phyloP scores from a whole-genome alignment of 2,113 vertebrate genomes.

The Sapajus apella region DNA sequence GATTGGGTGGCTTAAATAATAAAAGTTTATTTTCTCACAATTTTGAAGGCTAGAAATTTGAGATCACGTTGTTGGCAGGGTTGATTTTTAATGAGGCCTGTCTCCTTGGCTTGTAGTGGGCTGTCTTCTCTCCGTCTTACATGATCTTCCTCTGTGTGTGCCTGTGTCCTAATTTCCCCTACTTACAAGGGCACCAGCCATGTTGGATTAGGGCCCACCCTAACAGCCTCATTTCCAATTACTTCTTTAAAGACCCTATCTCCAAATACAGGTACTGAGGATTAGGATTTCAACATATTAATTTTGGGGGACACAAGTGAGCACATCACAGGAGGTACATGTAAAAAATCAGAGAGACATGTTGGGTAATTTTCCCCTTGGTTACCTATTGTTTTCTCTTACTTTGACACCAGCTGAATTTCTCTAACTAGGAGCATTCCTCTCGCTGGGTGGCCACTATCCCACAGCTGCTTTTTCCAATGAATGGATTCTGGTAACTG shows the following conservation, averaged over 20 bases:
- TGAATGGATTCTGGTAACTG: neutral
- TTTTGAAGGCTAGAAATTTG: neutral
- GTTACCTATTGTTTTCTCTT: neutral
- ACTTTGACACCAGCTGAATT: neutral
- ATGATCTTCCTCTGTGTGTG: too few species aligned
- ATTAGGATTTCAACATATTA: neutral
- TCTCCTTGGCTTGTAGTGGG: too few species aligned
- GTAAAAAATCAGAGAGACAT: neutral
- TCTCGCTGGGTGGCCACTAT: neutral
- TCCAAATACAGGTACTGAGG: neutral
- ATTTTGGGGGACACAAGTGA: too few species aligned
- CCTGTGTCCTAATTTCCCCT: neutral
- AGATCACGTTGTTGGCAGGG: neutral
- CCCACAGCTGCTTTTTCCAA: neutral
- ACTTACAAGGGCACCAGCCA: neutral
- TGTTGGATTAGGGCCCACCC: neutral
- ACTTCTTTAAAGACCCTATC: neutral
- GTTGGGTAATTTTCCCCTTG: neutral
- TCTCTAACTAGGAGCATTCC: neutral
- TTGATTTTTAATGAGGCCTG: neutral
- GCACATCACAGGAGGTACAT: rapidly evolving
- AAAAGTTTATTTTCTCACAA: neutral
- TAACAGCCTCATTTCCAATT: neutral
- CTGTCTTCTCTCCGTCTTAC: too few species aligned
- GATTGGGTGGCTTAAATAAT: too few species aligned